phyloP scores from a whole-genome alignment of 2,797 vertebrate genomes.

The Bradypus variegatus region DNA sequence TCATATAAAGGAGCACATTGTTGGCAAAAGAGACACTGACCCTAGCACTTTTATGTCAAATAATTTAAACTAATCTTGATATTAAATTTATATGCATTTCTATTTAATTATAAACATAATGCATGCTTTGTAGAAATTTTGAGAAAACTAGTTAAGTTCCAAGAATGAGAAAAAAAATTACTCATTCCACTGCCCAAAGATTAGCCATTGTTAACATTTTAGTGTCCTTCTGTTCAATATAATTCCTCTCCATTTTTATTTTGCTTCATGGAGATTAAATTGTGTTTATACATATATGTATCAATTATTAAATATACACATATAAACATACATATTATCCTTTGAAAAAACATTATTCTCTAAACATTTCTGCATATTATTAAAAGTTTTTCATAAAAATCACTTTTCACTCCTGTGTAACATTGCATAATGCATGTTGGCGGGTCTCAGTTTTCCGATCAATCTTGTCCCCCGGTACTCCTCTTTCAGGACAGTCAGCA shows the following conservation, averaged over 20 bases:
- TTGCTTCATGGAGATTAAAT: not conserved
- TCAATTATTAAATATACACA: not conserved
- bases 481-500: not conserved
- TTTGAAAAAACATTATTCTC: not conserved
- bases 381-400: not conserved
- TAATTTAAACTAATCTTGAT: not conserved
- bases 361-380: not conserved
- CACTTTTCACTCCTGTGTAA: not conserved
- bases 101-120: not conserved
- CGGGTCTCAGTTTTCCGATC: not conserved
- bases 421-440: not conserved
- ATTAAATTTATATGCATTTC: not conserved
- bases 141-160: not conserved
- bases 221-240: not conserved
- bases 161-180: not conserved
- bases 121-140: not conserved
- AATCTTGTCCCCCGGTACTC: not conserved
- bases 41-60: not conserved
- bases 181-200: too few relatives aligned
- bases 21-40: not conserved
- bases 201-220: not conserved
- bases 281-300: fast-evolving
- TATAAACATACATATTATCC: not conserved
- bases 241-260: not conserved
- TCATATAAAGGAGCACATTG: not conserved